Base-by-base conservation (phyloP, 1,140 invertebrate species). In the Dinothrombium tinctorium region DNA sequence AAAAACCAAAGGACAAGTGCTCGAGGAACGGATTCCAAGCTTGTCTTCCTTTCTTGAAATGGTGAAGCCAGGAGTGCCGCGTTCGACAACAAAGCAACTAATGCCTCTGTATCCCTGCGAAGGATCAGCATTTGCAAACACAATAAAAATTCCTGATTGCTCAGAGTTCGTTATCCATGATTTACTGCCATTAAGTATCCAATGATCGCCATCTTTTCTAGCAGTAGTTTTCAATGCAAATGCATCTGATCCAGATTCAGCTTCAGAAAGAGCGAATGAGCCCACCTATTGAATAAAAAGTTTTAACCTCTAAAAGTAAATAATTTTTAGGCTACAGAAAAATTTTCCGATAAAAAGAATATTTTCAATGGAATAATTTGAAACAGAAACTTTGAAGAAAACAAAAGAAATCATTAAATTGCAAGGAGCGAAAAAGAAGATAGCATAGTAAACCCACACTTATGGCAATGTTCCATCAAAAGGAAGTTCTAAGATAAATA, bases 91-190 rank as follows among this genome's bases (percentile, higher is more conserved):
- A 52, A 72, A 72, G 47, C 61, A 65, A 8, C 69, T 69, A 38
- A 72, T 72, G 15, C 69, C 69, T 52, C 63, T 64, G 52, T 72
- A 69, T 15, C 67, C 66, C 60, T 66, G 68, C 25, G 71, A 68
- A 5, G 74, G 73, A 59, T 87, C 70, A 33, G 75, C 79, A 57
- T 89, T 90, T 1, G 82, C 83, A 64, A 90, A 82, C 5, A 90
- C 76, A 4, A 87, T 55, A 58, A 84, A 86, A 0, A 86, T 59
- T 20, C 74, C 81, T 35, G 87, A 81, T 22, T 87, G 65, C 56
- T 86, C 82, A 0, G 86, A 82, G 62, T 86, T 89, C 1, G 81
- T 87, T 39, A 95, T 95, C 86, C 86, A 95, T 37, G 63, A 51
- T 53, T 69, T 69, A 4, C 19, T 31, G 6, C 52, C 52, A 40